phyloP scores from a whole-genome alignment of 92 coral and sea anemone species.

The Umimayanthus kanabou region DNA sequence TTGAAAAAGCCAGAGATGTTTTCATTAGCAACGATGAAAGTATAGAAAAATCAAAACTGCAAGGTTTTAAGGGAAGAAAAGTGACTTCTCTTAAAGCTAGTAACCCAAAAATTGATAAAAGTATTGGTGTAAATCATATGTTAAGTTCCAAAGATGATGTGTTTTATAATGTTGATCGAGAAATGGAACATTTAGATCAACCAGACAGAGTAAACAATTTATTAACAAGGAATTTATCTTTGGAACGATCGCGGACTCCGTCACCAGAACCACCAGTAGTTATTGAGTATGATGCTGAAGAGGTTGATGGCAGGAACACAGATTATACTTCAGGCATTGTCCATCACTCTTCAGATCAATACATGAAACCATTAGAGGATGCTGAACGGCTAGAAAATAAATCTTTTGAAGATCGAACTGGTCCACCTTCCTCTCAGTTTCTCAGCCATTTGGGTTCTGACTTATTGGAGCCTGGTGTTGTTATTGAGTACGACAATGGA shows the following conservation, averaged over 20 bases:
- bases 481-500: constrained; percentile 56
- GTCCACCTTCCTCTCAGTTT: background rate
- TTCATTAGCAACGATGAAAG: constrained; percentile 5
- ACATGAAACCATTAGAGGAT: background rate
- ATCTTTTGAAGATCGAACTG: background rate
- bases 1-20: constrained; percentile 27
- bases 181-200: background rate
- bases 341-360: background rate
- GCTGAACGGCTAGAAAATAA: background rate
- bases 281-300: constrained; percentile 41
- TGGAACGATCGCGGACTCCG: constrained; percentile 20
- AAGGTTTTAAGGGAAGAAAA: background rate
- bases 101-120: background rate
- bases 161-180: background rate
- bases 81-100: background rate
- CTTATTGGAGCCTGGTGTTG: constrained; percentile 42
- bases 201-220: constrained; percentile 6
- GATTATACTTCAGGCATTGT: background rate
- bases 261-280: constrained; percentile 38
- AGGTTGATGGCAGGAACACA: background rate
- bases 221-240: constrained; percentile 13
- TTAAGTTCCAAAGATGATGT: background rate
- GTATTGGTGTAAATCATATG: background rate
- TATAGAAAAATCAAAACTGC: background rate
- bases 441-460: background rate